Evolutionary conservation across 1,140 invertebrate species (phyloP), one percentile per base, ranked within the genome.

Genomic region (Cephus cinctus): DNA sequence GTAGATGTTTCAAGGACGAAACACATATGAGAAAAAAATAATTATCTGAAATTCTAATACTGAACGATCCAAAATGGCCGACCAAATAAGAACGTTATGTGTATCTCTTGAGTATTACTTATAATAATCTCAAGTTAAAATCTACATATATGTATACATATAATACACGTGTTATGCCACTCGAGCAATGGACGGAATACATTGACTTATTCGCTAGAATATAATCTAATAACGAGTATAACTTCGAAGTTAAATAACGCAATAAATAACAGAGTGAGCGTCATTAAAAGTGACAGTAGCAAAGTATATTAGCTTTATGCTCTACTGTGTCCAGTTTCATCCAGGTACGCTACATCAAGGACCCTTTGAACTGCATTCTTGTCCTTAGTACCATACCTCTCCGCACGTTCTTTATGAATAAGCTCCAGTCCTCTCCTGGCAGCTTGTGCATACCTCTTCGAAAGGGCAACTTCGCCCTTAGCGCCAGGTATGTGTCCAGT

Each of bases 401-500:
- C 73, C 23, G 81, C 77, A 44, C 78, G 71, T 53, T 84, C 82
- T 48, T 80, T 73, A 55, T 80, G 74, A 23, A 86, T 75, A 4
- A 83, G 61, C 56, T 81, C 78, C 2, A 86, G 63, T 18, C 85
- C 84, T 20, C 78, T 79, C 67, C 78, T 84, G 3, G 84, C 86
- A 2, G 84, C 83, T 57, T 82, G 83, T 31, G 83, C 80, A 57
- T 86, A 87, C 36, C 85, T 67, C 65, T 84, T 82, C 19, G 84
- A 86, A 4, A 86, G 66, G 0, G 83, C 85, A 4, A 83, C 80
- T 61, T 86, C 83, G 4, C 81, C 81, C 54, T 80, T 85, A 4
- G 85, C 81, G 30, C 83, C 71, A 15, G 85, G 86, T 35, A 87
- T 86, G 57, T 86, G 85, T 19, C 86, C 86, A 0, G 86, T 87